Conservation (phyloP, 2,797 vertebrate species). For the Microchirus variegatus region DNA sequence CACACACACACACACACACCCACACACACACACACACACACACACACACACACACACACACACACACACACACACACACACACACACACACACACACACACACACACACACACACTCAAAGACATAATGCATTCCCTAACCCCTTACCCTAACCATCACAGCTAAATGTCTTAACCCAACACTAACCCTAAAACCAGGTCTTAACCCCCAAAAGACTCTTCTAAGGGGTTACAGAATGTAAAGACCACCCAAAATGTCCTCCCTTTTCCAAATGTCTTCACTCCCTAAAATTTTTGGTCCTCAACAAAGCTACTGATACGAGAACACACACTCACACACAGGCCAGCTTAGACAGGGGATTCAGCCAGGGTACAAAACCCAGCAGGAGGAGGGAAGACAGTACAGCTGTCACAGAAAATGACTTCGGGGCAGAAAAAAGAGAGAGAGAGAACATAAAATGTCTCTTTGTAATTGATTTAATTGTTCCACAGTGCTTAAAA, state of each 20-base stretch:
- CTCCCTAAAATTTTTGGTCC: too few species aligned
- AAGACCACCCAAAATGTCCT: too few species aligned
- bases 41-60: not conserved
- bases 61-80: slow-evolving; percentile 7
- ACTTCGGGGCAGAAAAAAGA: slow-evolving; percentile 2
- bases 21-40: slow-evolving; percentile 11
- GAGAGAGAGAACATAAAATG: slow-evolving; percentile 21
- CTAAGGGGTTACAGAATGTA: too few species aligned
- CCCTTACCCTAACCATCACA: too few species aligned
- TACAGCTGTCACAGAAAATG: slow-evolving; percentile 59
- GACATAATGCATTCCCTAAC: too few species aligned
- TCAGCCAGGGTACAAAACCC: slow-evolving; percentile 70
- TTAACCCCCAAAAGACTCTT: too few species aligned
- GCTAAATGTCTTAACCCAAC: too few species aligned
- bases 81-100: slow-evolving; percentile 5
- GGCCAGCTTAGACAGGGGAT: slow-evolving; percentile 56
- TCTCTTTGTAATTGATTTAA: slow-evolving; percentile 24
- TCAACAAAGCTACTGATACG: not conserved
- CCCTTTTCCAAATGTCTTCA: too few species aligned
- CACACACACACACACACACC: slow-evolving; percentile 12
- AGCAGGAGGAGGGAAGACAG: slow-evolving; percentile 57
- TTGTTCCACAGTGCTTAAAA: slow-evolving; percentile 20
- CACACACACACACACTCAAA: slow-evolving; percentile 4
- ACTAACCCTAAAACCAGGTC: too few species aligned
- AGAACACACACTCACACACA: slow-evolving; percentile 10